These are phyloP conservation scores for Drosophila nigricruria DNA, from an alignment of 2,888 invertebrate genomes.

Conservation along the genomic window DNA sequence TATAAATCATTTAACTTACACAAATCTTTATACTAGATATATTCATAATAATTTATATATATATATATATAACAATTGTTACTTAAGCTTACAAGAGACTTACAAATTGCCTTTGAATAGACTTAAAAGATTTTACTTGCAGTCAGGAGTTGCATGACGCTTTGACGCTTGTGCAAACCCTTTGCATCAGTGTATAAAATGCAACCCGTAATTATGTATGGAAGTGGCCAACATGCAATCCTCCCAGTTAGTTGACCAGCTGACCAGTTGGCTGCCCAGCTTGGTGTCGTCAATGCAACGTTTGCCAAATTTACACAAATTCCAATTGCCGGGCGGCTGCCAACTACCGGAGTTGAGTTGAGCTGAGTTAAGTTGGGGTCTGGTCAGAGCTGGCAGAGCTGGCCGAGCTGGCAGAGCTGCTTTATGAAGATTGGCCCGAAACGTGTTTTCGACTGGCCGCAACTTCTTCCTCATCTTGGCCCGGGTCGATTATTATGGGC, in stretches of 20 bases:
- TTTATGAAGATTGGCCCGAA: conserved; percentile 63
- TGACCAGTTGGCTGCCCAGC: conserved; percentile 29
- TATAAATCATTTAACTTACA: no score
- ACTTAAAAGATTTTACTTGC: neutral
- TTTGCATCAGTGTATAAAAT: conserved; percentile 29
- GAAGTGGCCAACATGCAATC: conserved; percentile 40
- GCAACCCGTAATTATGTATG: conserved; percentile 54
- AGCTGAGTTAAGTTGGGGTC: conserved; percentile 29
- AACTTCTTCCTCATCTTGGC: conserved; percentile 22
- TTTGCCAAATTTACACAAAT: conserved; percentile 80
- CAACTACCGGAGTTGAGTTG: conserved; percentile 38
- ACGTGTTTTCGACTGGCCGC: conserved; percentile 76
- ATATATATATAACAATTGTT: neutral
- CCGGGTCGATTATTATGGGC: conserved; percentile 82
- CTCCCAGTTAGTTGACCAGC: conserved; percentile 20
- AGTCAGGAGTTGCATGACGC: neutral
- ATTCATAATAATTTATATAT: no score
- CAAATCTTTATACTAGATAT: no score
- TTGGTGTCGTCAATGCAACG: conserved; percentile 49
- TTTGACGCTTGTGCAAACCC: neutral
- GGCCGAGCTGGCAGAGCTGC: conserved; percentile 27
- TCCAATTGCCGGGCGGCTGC: conserved; percentile 55
- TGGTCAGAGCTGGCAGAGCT: no score
- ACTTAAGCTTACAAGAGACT: no score
- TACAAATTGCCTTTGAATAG: neutral